phyloP scores from a whole-genome alignment of 1,140 invertebrate genomes.

The Drosophila lowei region DNA sequence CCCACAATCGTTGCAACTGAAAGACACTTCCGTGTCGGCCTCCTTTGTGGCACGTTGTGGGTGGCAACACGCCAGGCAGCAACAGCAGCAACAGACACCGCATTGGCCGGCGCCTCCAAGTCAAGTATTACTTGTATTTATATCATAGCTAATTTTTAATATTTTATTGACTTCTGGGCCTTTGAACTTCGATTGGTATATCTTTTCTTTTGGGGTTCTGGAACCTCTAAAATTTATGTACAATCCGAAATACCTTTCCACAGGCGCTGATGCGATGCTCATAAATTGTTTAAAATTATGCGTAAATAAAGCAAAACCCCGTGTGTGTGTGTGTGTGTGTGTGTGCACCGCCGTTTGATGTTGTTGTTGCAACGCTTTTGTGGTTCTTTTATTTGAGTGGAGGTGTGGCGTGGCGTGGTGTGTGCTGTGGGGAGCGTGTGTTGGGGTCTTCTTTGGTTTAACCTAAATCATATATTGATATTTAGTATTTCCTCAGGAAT shows the following conservation, averaged over 20 bases:
- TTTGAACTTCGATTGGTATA: slow-evolving; percentile 38
- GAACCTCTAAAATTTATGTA: slow-evolving; percentile 33
- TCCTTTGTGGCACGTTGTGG: slow-evolving; percentile 44
- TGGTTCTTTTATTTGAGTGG: not conserved
- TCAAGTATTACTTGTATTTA: slow-evolving; percentile 25
- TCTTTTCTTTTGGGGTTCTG: not conserved
- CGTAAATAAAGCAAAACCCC: slow-evolving; percentile 24
- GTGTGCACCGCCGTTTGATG: slow-evolving; percentile 33
- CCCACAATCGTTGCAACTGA: slow-evolving; percentile 31
- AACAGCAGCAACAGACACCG: too few species aligned
- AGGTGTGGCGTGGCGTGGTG: too few species aligned
- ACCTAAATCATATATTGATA: slow-evolving; percentile 1
- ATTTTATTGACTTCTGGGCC: slow-evolving; percentile 44
- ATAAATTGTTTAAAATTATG: slow-evolving; percentile 40
- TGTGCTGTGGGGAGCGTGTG: too few species aligned
- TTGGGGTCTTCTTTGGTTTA: not conserved
- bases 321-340: too few species aligned
- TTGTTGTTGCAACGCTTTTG: slow-evolving; percentile 8
- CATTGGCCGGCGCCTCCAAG: slow-evolving; percentile 7
- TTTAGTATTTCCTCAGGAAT: slow-evolving; percentile 2
- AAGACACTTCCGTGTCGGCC: slow-evolving; percentile 54
- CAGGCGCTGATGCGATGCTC: not conserved
- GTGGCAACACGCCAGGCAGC: slow-evolving; percentile 37
- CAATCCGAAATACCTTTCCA: not conserved
- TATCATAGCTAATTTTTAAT: slow-evolving; percentile 52